Conservation (phyloP, 2,797 vertebrate species). For the Chelidonichthys spinosus region DNA sequence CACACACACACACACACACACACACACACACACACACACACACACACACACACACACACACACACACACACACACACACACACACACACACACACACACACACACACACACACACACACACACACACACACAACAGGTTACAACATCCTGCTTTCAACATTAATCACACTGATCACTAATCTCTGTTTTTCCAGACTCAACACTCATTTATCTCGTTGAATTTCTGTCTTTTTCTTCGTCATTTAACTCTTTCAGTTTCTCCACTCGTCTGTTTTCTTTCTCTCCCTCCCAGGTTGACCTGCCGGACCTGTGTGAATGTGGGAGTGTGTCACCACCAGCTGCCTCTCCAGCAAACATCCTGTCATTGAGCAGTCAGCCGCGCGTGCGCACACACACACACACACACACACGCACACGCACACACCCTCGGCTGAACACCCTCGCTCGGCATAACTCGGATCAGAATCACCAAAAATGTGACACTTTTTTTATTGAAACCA, state of each 20-base stretch:
- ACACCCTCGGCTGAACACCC: constrained; percentile 7
- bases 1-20: background rate
- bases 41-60: background rate
- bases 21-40: constrained; percentile 12
- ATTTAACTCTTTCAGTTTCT: background rate
- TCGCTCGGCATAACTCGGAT: background rate
- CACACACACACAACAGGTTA: constrained; percentile 24
- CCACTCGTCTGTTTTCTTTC: constrained; percentile 1
- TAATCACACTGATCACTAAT: no score
- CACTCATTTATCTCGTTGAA: constrained; percentile 16
- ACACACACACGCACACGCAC: background rate
- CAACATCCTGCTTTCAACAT: constrained; percentile 36
- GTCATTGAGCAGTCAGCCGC: constrained; percentile 33
- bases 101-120: background rate
- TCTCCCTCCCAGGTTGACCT: background rate
- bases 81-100: background rate
- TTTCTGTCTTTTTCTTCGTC: background rate
- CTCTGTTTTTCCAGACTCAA: constrained; percentile 3
- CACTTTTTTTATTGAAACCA: constrained; percentile 7
- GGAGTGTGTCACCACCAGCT: constrained; percentile 20
- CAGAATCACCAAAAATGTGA: constrained; percentile 8
- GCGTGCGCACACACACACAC: background rate
- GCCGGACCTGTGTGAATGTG: constrained; percentile 44
- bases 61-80: constrained; percentile 10
- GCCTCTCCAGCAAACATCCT: constrained; percentile 63